Evolutionary conservation across 2,888 invertebrate species (phyloP).

Genomic region (Catocala nupta): DNA sequence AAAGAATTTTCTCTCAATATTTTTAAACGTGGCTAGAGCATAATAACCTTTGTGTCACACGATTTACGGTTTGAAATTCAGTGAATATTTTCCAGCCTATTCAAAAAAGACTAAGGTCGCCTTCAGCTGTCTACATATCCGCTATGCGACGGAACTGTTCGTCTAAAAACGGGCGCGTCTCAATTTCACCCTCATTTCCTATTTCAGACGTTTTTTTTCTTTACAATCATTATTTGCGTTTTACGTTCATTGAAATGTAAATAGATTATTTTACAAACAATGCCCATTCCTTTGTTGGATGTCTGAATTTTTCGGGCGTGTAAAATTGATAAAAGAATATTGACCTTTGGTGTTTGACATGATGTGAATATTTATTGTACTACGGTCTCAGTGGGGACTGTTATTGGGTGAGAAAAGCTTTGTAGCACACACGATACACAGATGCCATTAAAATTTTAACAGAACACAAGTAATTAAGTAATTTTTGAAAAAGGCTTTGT

Average conservation of each 20-base stretch:
- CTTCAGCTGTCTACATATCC: slow-evolving; percentile 57
- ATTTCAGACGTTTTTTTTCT: slow-evolving; percentile 41
- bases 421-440: too few relatives aligned
- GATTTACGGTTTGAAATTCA: slow-evolving; percentile 21
- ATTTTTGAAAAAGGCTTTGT: too few relatives aligned
- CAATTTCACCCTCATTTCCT: slow-evolving; percentile 63
- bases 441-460: too few relatives aligned
- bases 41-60: slow-evolving; percentile 18
- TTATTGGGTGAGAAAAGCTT: slow-evolving; percentile 4
- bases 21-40: slow-evolving; percentile 2
- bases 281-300: slow-evolving; percentile 14
- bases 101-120: slow-evolving; percentile 48
- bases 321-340: slow-evolving; percentile 30
- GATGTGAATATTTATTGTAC: slow-evolving; percentile 9
- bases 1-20: slow-evolving; percentile 23
- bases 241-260: slow-evolving; percentile 42
- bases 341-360: slow-evolving; percentile 19
- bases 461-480: too few relatives aligned
- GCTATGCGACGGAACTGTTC: slow-evolving; percentile 53
- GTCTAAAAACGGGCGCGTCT: slow-evolving; percentile 51
- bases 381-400: not conserved
- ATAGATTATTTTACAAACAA: slow-evolving; percentile 48
- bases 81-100: slow-evolving; percentile 24
- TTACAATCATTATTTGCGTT: slow-evolving; percentile 35
- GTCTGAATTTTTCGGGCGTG: slow-evolving; percentile 25